Conservation (phyloP, 2,888 invertebrate genomes). For the Crepidodera aurea region DNA sequence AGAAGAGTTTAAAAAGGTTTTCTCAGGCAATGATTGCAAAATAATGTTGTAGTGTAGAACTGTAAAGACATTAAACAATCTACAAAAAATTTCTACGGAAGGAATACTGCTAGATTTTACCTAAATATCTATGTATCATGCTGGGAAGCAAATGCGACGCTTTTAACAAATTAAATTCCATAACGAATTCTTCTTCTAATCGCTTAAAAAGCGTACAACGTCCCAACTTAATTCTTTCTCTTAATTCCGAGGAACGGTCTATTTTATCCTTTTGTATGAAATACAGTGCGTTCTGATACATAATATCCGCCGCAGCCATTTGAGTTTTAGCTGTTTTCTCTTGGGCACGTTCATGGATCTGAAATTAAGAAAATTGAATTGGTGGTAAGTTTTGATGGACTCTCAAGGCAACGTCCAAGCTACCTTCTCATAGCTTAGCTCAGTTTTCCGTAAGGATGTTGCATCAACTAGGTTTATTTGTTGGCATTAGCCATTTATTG, state of each 20-base stretch:
- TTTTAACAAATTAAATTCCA: slow-evolving; percentile 52
- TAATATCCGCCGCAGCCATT: slow-evolving; percentile 49
- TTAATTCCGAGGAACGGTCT: slow-evolving; percentile 35
- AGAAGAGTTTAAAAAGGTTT: too few species aligned
- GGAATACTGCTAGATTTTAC: too few species aligned
- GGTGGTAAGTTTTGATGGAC: too few species aligned
- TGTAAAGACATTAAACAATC: too few species aligned
- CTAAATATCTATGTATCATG: slow-evolving; percentile 48
- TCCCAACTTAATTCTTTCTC: slow-evolving; percentile 50
- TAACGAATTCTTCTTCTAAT: slow-evolving; percentile 36
- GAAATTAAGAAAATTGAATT: slow-evolving; percentile 2
- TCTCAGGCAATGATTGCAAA: too few species aligned
- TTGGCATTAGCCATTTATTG: too few species aligned
- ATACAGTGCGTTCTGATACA: slow-evolving; percentile 49
- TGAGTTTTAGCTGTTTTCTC: slow-evolving; percentile 41
- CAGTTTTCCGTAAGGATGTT: too few species aligned
- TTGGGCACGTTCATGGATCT: slow-evolving; percentile 37
- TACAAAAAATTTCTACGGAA: too few species aligned
- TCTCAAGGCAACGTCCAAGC: too few species aligned
- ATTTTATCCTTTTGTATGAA: slow-evolving; percentile 47
- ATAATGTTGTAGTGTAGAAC: too few species aligned
- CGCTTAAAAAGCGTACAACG: slow-evolving; percentile 44
- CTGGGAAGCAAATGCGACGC: slow-evolving; percentile 52
- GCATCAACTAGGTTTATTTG: too few species aligned
- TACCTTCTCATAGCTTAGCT: too few species aligned